Base-by-base conservation (phyloP, 2,888 invertebrate species). In the Tenodera sinensis region DNA sequence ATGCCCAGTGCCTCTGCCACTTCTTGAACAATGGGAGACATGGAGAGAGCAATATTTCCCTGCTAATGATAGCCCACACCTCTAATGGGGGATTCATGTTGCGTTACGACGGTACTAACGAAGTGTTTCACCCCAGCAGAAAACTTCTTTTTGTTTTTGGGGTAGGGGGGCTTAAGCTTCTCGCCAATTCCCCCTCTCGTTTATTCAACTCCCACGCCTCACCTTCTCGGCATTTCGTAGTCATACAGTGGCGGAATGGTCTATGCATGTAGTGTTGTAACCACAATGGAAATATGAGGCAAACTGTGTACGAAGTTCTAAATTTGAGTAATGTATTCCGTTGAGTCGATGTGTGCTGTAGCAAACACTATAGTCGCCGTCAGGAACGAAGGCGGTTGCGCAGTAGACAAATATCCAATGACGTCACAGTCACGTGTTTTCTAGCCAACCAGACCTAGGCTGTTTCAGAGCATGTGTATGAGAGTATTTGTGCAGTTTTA, bases 11-110 rank as follows among this genome's bases (percentile, higher is more conserved):
- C 42, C 12, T 6, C 42, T 34, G 34, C 54, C 54, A 54, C 54
- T 54, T 54, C 54, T 71, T 71, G 54, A 71, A 71, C 54, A 71
- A 71, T 71, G 54, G 54, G 54, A 71, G 54, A 71, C 25, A 71
- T 14, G 54, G 54, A 71, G 54, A 71, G 25, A 71, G 54, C 20
- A 71, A 71, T 71, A 71, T 71, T 28, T 71, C 28, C 28, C 28
- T 86, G 89, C 89, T 89, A 88, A 89, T 88, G 85, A 89, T 88
- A 88, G 88, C 83, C 54, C 88, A 84, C 54, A 71, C 54, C 84
- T 89, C 84, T 89, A 88, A 88, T 89, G 89, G 88, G 89, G 88
- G 82, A 89, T 88, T 89, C 89, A 89, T 89, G 89, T 89, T 82
- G 89, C 89, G 89, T 89, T 88, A 85, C 89, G 30, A 82, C n/a